Evolutionary conservation across 2,113 vertebrate genomes (phyloP).

Genomic region (Sialia sialis): DNA sequence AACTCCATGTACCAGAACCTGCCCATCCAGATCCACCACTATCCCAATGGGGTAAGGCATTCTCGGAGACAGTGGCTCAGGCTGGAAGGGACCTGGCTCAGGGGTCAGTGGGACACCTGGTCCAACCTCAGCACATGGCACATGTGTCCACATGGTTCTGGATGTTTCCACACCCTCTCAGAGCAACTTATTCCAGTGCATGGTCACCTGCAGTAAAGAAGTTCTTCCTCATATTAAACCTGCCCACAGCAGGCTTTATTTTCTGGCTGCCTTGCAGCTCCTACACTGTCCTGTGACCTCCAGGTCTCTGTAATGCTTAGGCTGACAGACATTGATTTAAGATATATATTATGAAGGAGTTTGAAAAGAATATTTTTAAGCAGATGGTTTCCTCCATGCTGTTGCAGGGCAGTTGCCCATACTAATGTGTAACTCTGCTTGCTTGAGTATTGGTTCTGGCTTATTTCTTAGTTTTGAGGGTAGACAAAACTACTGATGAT

Average conservation of each 20-base stretch:
- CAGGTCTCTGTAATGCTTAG: background rate
- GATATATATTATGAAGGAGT: background rate
- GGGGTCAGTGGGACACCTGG: background rate
- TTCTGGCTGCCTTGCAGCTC: background rate
- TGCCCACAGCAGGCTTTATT: background rate
- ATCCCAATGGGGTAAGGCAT: slow-evolving; percentile 86
- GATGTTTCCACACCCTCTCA: background rate
- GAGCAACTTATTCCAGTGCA: background rate
- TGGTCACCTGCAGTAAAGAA: background rate
- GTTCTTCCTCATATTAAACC: background rate
- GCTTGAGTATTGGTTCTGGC: background rate
- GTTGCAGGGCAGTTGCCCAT: background rate
- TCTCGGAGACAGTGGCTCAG: background rate
- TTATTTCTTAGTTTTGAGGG: background rate
- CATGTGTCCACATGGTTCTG: background rate
- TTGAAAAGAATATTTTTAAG: background rate
- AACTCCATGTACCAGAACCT: slow-evolving; percentile 96
- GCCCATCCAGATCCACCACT: slow-evolving; percentile 92
- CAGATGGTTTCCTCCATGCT: background rate
- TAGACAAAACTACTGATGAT: background rate
- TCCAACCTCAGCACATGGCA: background rate
- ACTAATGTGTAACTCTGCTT: background rate
- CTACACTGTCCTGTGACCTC: background rate
- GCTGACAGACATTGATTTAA: background rate
- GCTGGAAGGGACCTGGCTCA: background rate